Percentiles rank a stretch among this genome's conserved stretches.
phyloP scores from a whole-genome alignment of 1,140 invertebrate species.

The Stenopsyche tienmushanensis region DNA sequence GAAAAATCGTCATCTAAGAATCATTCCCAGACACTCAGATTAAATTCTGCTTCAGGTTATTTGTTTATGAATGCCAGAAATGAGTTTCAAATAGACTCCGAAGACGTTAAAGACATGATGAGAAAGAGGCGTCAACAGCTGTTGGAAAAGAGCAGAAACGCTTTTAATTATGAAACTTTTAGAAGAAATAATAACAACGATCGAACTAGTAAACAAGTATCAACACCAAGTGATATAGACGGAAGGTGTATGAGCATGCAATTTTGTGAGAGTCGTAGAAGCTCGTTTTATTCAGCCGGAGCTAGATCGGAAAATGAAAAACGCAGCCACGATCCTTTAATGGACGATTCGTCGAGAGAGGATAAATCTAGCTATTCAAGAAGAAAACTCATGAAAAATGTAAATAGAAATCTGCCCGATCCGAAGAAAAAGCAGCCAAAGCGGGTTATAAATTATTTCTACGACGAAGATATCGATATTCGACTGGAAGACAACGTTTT shows the following conservation, averaged over 20 bases:
- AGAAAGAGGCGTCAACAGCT: conserved; percentile 52
- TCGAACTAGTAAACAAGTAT: conserved; percentile 27
- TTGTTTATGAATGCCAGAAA: conserved; percentile 55
- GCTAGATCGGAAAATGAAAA: conserved; percentile 47
- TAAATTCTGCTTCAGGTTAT: conserved; percentile 55
- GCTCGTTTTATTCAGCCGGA: conserved; percentile 51
- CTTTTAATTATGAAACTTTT: conserved; percentile 39
- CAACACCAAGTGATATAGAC: conserved; percentile 33
- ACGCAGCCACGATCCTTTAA: conserved; percentile 52
- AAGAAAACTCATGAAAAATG: conserved; percentile 54
- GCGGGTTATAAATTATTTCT: conserved; percentile 52
- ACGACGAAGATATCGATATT: conserved; percentile 51
- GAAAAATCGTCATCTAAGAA: conserved; percentile 51
- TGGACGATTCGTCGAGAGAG: conserved; percentile 54
- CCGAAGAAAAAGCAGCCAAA: conserved; percentile 39
- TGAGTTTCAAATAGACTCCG: conserved; percentile 53
- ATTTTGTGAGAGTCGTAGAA: conserved; percentile 43
- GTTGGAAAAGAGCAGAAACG: conserved; percentile 37
- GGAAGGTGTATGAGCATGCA: conserved; percentile 34
- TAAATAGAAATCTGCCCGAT: conserved; percentile 49
- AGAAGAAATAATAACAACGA: conserved; percentile 34
- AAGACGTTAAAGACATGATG: conserved; percentile 53
- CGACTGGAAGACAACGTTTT: conserved; percentile 54
- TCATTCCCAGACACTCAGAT: conserved; percentile 49
- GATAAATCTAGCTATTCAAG: conserved; percentile 53